A percentile compares a stretch with the other conserved stretches of the same genome.
phyloP scores from a whole-genome alignment of 2,113 vertebrate species.

The Oncorhynchus gorbuscha region DNA sequence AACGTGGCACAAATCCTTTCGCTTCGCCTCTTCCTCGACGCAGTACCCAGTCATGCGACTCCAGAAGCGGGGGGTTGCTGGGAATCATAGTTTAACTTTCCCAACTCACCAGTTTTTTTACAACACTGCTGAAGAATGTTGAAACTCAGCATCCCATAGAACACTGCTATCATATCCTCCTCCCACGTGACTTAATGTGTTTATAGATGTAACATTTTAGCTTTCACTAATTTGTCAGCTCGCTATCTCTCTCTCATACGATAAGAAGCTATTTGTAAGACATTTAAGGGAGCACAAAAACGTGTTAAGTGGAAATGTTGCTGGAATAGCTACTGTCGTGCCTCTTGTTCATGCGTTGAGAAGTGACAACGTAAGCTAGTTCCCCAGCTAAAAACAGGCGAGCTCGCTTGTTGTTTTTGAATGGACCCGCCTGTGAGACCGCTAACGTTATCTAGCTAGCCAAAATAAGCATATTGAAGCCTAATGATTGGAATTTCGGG shows the following conservation, averaged over 20 bases:
- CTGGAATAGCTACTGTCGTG: background rate
- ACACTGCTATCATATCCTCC: constrained; percentile 3
- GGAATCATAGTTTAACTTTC: constrained; percentile 50
- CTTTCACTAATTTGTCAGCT: constrained; percentile 10
- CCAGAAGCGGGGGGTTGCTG: constrained; percentile 28
- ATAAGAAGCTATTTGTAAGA: constrained; percentile 2
- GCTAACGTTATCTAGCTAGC: background rate
- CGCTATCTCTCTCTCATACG: background rate
- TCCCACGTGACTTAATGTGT: constrained; percentile 60
- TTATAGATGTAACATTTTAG: constrained; percentile 31
- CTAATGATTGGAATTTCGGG: background rate
- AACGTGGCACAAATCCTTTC: too few species aligned
- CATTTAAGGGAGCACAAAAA: background rate
- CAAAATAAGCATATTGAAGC: background rate
- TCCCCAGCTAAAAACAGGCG: background rate
- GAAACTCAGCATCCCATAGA: constrained; percentile 65
- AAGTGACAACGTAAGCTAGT: constrained; percentile 26
- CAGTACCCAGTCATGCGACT: constrained; percentile 58
- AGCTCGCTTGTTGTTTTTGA: background rate
- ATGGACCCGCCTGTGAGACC: background rate
- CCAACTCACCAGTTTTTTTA: background rate
- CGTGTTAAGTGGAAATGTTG: background rate
- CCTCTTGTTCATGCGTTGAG: constrained; percentile 4
- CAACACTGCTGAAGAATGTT: too few species aligned
- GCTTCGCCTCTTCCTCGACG: too few species aligned